Evolutionary conservation across 2,113 vertebrate genomes (phyloP), one percentile per base, ranked within the genome.

Genomic region (Callionymus lyra): DNA sequence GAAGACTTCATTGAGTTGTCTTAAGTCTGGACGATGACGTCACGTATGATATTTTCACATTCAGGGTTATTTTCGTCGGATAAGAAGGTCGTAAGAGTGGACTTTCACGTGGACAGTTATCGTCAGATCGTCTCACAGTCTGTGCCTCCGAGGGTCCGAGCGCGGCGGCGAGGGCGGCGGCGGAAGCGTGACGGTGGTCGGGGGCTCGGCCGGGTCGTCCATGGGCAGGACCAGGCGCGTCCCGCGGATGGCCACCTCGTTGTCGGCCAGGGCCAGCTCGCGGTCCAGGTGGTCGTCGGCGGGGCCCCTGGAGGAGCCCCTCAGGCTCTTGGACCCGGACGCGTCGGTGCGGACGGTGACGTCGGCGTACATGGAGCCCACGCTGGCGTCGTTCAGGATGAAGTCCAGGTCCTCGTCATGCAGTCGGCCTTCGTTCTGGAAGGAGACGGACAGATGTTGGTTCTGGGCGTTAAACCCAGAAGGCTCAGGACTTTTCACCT

Each of bases 401-500:
- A 94, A 88, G 74, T 96, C 92, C 0, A 90, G 90, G 67, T 97
- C 93, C 0, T 94, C 91, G 1, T 97, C 90, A 34, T 88, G 86
- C 72, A 92, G 81, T 58, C 82, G 90, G 21, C 91, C 90, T 62
- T 92, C 91, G 32, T 94, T 95, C 93, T 98, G 69, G 18, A 31
- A 34, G 2, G 16, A 0, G 12, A 10, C 6, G 16, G 16, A 12
- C 11, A 16, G 12, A 31, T 9, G 3, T 38, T 13, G 1, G n/a
- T 55, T 31, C 62, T 44, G 70, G n/a, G n/a, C n/a, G n/a, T n/a
- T n/a, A n/a, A n/a, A n/a, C n/a, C n/a, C n/a, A n/a, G n/a, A n/a
- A n/a, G n/a, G n/a, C n/a, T n/a, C n/a, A n/a, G n/a, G n/a, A n/a
- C n/a, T n/a, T n/a, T n/a, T n/a, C n/a, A 98, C 94, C 81, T 96